Percentiles rank a stretch among this genome's conserved stretches.
Evolutionary conservation across 2,113 vertebrate genomes (phyloP).

Genomic region (Nymphicus hollandicus): DNA sequence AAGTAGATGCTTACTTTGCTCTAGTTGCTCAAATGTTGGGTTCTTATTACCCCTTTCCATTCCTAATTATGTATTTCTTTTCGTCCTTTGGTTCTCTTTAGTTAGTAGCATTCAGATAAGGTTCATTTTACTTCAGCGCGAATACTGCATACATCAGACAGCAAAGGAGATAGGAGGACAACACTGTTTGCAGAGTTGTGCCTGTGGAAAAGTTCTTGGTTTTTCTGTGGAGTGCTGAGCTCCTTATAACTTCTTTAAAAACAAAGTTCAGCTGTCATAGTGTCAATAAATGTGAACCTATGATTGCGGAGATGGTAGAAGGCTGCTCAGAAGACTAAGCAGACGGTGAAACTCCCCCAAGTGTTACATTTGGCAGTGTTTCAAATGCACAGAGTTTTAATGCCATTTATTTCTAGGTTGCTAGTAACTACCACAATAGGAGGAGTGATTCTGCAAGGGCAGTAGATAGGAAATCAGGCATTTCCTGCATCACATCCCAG

Average conservation of each 20-base stretch:
- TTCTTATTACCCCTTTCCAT: not conserved
- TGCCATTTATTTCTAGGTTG: not conserved
- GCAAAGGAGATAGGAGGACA: not conserved
- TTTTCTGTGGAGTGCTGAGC: not conserved
- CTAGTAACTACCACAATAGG: not conserved
- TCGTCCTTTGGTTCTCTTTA: not conserved
- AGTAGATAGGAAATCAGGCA: not conserved
- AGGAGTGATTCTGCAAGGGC: not conserved
- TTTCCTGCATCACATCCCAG: not conserved
- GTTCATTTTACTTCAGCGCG: not conserved
- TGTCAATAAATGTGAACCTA: not conserved
- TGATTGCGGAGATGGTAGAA: not conserved
- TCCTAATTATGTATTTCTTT: not conserved
- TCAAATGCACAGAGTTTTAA: not conserved
- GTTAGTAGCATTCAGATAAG: not conserved
- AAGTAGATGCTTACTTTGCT: not conserved
- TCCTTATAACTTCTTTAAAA: not conserved
- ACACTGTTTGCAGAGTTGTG: not conserved
- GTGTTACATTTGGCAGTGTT: not conserved
- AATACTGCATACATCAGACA: not conserved
- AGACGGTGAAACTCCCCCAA: not conserved
- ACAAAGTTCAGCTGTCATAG: not conserved
- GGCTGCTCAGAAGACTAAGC: not conserved
- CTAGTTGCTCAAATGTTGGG: not conserved
- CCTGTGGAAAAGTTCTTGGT: not conserved